Conservation (phyloP, 2,797 vertebrate genomes). For the Acanthiza pusilla region DNA sequence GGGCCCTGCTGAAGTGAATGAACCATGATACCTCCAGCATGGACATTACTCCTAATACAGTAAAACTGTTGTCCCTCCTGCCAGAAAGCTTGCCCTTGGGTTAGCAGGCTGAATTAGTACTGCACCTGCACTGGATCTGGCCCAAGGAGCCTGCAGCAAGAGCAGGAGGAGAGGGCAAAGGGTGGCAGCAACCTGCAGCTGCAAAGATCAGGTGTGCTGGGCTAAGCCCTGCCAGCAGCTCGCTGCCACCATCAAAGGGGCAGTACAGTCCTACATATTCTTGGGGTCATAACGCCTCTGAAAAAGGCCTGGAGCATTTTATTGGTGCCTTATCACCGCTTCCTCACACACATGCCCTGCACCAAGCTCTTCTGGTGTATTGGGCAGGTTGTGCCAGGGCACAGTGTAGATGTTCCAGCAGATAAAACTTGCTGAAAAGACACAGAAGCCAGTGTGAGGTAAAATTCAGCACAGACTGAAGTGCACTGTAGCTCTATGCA, state of each 20-base stretch:
- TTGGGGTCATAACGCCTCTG: not conserved
- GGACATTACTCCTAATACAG: not conserved
- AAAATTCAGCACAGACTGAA: not conserved
- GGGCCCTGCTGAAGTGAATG: accelerated
- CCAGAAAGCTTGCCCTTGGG: not conserved
- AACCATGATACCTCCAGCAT: not conserved
- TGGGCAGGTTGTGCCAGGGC: not conserved
- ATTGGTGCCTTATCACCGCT: not conserved
- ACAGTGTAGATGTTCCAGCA: not conserved
- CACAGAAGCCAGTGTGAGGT: not conserved
- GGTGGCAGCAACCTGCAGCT: not conserved
- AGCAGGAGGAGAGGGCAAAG: not conserved
- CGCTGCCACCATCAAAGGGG: not conserved
- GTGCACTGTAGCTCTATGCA: not conserved
- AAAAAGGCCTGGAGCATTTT: not conserved
- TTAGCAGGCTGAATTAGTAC: not conserved
- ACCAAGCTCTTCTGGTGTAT: not conserved
- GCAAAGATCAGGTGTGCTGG: accelerated
- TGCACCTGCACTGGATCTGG: not conserved
- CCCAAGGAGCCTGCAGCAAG: not conserved
- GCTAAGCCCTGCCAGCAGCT: not conserved
- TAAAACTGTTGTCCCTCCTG: not conserved
- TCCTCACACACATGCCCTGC: accelerated
- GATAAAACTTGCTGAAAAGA: not conserved
- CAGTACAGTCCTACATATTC: not conserved